Percentiles rank a stretch among this genome's conserved stretches.
These are phyloP conservation scores for Nephrotoma appendiculata DNA, from an alignment of 2,888 invertebrate genomes.

Conservation along the genomic window DNA sequence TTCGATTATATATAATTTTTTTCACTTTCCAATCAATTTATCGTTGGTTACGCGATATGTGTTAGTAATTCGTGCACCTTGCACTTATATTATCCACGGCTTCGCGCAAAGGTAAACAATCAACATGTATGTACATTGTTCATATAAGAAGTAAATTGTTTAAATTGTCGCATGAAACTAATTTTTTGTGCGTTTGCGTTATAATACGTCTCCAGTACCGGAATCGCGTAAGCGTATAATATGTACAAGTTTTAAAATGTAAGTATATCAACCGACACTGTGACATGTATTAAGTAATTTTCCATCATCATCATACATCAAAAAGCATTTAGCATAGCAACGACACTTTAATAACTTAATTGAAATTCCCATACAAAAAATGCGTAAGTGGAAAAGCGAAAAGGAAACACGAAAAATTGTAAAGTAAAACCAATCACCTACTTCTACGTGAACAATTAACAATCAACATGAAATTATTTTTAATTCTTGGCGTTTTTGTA, in stretches of 20 bases:
- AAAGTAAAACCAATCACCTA: background rate
- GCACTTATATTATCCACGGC: background rate
- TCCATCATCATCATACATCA: background rate
- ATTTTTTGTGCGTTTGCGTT: background rate
- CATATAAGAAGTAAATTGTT: background rate
- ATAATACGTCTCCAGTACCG: background rate
- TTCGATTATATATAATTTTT: background rate
- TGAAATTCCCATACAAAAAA: background rate
- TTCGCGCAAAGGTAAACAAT: background rate
- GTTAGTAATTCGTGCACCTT: background rate
- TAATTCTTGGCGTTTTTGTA: background rate
- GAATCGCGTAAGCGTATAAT: background rate
- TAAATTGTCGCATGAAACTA: background rate
- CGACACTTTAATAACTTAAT: background rate
- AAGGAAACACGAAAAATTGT: background rate
- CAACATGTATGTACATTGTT: background rate
- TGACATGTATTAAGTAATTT: background rate
- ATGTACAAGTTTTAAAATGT: background rate
- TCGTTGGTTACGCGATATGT: background rate
- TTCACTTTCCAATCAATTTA: background rate
- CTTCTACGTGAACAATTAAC: background rate
- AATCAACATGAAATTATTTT: background rate
- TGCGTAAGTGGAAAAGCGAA: background rate
- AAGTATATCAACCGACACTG: background rate
- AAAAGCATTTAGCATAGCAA: background rate